Evolutionary conservation across 2,113 vertebrate species (phyloP).

Genomic region (Leptobrachium ailaonicum): DNA sequence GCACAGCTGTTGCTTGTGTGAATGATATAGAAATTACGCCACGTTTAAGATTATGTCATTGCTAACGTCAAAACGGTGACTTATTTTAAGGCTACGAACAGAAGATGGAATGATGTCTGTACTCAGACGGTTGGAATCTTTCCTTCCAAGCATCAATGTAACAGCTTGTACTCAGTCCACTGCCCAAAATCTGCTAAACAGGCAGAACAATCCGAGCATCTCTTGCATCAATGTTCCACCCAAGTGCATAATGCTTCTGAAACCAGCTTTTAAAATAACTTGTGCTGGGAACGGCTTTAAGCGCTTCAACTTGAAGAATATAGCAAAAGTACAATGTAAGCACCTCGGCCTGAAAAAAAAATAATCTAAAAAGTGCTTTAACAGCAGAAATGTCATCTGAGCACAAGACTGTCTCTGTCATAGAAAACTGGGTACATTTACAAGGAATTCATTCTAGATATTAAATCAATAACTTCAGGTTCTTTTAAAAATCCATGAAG

Average conservation of each 20-base stretch:
- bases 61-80: no score
- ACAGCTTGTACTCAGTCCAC: not conserved
- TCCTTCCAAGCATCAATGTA: no score
- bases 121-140: no score
- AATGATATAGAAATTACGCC: no score
- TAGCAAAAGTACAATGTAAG: constrained; percentile 31
- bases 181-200: not conserved
- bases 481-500: constrained; percentile 14
- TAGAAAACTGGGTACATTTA: constrained; percentile 5
- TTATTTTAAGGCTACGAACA: no score
- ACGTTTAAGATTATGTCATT: no score
- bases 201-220: not conserved
- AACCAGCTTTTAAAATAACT: not conserved
- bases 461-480: constrained; percentile 27
- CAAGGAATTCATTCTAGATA: constrained; percentile 28
- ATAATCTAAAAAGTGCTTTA: constrained; percentile 22
- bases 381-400: constrained; percentile 34
- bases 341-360: constrained; percentile 23
- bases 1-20: no score
- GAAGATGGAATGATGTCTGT: no score
- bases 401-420: constrained; percentile 27
- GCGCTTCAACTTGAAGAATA: constrained; percentile 9
- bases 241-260: not conserved
- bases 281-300: not conserved
- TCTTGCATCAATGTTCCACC: not conserved